A percentile compares a stretch with the other conserved stretches of the same genome.
Evolutionary conservation across 2,888 invertebrate genomes (phyloP).

Genomic region (Argyresthia goedartella): DNA sequence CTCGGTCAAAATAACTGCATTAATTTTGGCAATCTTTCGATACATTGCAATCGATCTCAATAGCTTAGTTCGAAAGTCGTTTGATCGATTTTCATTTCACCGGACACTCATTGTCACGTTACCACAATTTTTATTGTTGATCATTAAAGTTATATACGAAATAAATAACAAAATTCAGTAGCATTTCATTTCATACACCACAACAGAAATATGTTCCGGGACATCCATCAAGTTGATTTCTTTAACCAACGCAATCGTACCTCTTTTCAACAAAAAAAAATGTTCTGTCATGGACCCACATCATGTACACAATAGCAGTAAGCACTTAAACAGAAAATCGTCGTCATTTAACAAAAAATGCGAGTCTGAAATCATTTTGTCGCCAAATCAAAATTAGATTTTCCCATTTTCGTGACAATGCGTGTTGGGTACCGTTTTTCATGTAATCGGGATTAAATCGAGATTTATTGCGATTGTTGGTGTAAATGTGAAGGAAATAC

Average conservation of each 20-base stretch:
- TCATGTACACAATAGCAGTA: constrained; percentile 49
- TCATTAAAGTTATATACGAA: not conserved
- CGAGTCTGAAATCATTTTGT: constrained; percentile 30
- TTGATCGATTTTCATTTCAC: too few species aligned
- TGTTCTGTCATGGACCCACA: constrained; percentile 42
- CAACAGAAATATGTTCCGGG: constrained; percentile 6
- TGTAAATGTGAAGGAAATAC: too few species aligned
- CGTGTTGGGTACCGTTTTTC: not conserved
- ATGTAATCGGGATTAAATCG: not conserved
- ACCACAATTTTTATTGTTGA: not conserved
- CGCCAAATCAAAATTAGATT: constrained; percentile 44
- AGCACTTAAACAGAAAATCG: constrained; percentile 26
- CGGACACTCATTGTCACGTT: too few species aligned
- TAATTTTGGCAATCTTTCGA: too few species aligned
- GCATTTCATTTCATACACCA: too few species aligned
- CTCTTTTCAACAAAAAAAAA: constrained; percentile 47
- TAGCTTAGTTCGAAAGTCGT: too few species aligned
- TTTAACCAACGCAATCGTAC: constrained; percentile 49
- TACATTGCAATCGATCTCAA: too few species aligned
- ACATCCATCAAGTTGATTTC: constrained; percentile 51
- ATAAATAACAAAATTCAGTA: too few species aligned
- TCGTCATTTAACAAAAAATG: constrained; percentile 39
- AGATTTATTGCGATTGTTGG: not conserved
- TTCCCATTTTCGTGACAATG: constrained; percentile 12
- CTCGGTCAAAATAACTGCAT: too few species aligned